Evolutionary conservation across 2,888 invertebrate genomes (phyloP), one percentile per base, ranked within the genome.

Genomic region (Arge pagana): DNA sequence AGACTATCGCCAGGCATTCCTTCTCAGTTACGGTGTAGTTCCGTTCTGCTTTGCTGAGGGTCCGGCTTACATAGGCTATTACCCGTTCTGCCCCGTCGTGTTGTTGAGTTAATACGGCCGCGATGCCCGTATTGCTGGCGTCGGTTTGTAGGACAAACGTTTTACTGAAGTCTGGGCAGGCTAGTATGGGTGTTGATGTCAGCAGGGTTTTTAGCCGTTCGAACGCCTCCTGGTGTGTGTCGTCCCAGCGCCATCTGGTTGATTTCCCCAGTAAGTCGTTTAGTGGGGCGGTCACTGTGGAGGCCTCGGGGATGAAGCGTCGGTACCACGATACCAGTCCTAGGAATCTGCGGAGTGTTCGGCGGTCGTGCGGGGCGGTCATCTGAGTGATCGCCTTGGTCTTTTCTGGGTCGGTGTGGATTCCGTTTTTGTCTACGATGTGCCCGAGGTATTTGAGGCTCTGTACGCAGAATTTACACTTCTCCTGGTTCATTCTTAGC

Each of bases 1-100:
- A 63, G 0, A 64, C 6, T 1, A 67, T 54, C 0, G 63, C 62
- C 1, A 64, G 35, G 35, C 62, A 67, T 19, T 67, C 66, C 19
- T 37, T 49, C 45, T 63, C 61, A 1, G 58, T 58, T 0, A 45
- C 43, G 2, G 55, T 39, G 16, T 62, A 64, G 2, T 58, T 60
- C 0, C 50, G 15, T 19, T 62, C 57, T 1, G 50, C 41, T 0
- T 30, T 42, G 0, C 50, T 45, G 0, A 64, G 31, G 0, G 52
- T 50, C 0, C 59, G 30, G 3, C 60, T 62, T 0, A 58, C 57
- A 11, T 51, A 63, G 0, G 55, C 56, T 2, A 63, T 52, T 0
- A 56, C 53, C 3, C 55, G 48, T 31, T 62, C 61, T 3, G 19
- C 36, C 0, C 50, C 56, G 0, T 42, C 51, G 1, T 35, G 11